These are phyloP conservation scores for Brachyptera risi DNA, from an alignment of 2,888 invertebrate species.

Conservation along the genomic window DNA sequence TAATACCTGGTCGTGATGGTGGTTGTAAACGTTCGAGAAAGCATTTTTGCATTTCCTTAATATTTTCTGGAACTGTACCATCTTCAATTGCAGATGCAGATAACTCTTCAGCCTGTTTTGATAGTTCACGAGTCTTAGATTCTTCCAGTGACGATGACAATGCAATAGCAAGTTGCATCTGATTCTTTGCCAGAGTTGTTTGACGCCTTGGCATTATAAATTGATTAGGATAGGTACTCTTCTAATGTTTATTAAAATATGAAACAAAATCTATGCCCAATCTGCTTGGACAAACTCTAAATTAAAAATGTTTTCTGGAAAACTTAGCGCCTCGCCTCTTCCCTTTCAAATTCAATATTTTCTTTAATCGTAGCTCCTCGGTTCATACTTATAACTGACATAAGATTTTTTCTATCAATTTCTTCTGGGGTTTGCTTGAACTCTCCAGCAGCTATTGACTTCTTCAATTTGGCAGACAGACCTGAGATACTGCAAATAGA, in stretches of 20 bases:
- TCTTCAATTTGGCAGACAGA: background rate
- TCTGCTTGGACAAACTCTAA: background rate
- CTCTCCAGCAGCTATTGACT: constrained; percentile 9
- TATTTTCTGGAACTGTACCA: constrained; percentile 1
- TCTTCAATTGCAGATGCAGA: constrained; percentile 11
- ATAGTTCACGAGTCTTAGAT: background rate
- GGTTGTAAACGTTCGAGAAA: constrained; percentile 7
- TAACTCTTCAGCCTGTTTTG: constrained; percentile 11
- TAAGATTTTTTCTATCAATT: constrained; percentile 13
- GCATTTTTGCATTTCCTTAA: constrained; percentile 10
- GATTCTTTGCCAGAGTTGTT: constrained; percentile 2
- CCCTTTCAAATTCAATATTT: background rate
- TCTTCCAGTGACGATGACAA: constrained; percentile 5
- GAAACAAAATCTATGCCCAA: background rate
- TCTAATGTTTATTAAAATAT: too few species aligned
- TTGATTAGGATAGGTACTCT: too few species aligned
- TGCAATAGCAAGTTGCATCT: constrained; percentile 12
- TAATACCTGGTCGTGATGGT: background rate
- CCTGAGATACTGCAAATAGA: background rate
- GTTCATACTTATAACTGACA: constrained; percentile 33
- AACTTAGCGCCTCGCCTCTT: background rate
- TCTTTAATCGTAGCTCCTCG: background rate
- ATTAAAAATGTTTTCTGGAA: background rate
- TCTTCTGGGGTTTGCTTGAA: constrained; percentile 19
- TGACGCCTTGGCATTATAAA: constrained; percentile 7